Percentiles rank a stretch among this genome's conserved stretches.
phyloP scores from a whole-genome alignment of 2,888 invertebrate genomes.

The Drosophila meridiana region DNA sequence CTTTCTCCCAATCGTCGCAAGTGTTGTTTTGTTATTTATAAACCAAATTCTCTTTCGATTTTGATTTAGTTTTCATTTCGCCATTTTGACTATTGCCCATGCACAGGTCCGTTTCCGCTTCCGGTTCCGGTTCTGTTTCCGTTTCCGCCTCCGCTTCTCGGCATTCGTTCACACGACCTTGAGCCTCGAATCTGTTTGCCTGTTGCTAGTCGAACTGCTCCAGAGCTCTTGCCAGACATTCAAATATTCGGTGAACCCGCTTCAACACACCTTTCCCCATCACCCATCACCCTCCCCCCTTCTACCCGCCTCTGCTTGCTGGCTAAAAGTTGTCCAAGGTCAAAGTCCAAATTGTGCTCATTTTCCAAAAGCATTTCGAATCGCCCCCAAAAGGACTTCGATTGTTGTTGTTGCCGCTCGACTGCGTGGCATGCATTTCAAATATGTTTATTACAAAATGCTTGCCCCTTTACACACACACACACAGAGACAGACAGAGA shows the following conservation, averaged over 20 bases:
- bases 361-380: conserved; percentile 68
- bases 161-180: conserved; percentile 31
- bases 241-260: conserved; percentile 37
- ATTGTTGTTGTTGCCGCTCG: conserved; percentile 36
- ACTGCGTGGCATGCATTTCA: conserved; percentile 73
- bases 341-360: conserved; percentile 68
- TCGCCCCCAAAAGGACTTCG: conserved; percentile 32
- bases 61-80: conserved; percentile 11
- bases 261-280: not conserved
- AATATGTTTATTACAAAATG: conserved; percentile 75
- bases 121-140: not conserved
- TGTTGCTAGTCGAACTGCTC: conserved; percentile 2
- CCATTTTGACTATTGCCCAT: conserved; percentile 6
- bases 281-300: too few relatives aligned
- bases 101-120: conserved; percentile 15
- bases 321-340: conserved; percentile 60
- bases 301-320: conserved; percentile 5
- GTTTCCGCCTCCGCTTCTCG: not conserved
- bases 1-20: not conserved
- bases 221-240: conserved; percentile 32
- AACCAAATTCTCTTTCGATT: conserved; percentile 1
- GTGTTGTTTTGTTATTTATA: not conserved
- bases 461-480: conserved; percentile 46
- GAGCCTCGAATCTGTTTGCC: conserved; percentile 27
- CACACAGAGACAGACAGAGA: not conserved